Conservation (phyloP, 2,797 vertebrate genomes). For the Ataeniobius toweri region DNA sequence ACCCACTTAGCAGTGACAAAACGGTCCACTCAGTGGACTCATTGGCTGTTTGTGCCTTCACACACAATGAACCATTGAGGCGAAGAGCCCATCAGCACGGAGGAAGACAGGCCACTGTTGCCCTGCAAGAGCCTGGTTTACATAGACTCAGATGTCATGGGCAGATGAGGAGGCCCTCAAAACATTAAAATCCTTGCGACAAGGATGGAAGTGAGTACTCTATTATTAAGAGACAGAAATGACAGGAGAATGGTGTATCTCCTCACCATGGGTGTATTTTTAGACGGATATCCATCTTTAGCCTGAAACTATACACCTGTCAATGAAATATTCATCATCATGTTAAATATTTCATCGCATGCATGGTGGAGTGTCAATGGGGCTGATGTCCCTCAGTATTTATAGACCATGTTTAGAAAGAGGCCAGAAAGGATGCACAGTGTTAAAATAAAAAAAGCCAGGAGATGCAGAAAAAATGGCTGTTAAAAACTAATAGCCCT, state of each 20-base stretch:
- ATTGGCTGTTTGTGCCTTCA: constrained; percentile 58
- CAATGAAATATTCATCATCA: constrained; percentile 77
- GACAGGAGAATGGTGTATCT: background rate
- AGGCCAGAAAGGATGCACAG: constrained; percentile 28
- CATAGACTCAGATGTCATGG: constrained; percentile 48
- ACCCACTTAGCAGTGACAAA: constrained; percentile 22
- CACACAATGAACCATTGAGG: constrained; percentile 71
- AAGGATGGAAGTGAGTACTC: constrained; percentile 8
- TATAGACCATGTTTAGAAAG: constrained; percentile 38
- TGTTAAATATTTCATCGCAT: constrained; percentile 76
- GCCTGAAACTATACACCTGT: constrained; percentile 50
- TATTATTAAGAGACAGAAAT: constrained; percentile 4
- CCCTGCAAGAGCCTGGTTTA: constrained; percentile 36
- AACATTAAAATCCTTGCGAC: constrained; percentile 5
- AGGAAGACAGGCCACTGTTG: constrained; percentile 58
- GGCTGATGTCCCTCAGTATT: constrained; percentile 41
- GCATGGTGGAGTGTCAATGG: constrained; percentile 53
- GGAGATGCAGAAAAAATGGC: constrained; percentile 1
- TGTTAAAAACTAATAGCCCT: constrained; percentile 17
- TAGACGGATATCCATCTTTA: constrained; percentile 58
- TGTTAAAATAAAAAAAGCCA: background rate
- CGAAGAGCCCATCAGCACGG: constrained; percentile 50
- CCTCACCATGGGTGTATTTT: constrained; percentile 18
- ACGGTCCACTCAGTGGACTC: constrained; percentile 37
- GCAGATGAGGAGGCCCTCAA: constrained; percentile 22